phyloP scores from a whole-genome alignment of 2,888 invertebrate species.

The Laspeyria flexula region DNA sequence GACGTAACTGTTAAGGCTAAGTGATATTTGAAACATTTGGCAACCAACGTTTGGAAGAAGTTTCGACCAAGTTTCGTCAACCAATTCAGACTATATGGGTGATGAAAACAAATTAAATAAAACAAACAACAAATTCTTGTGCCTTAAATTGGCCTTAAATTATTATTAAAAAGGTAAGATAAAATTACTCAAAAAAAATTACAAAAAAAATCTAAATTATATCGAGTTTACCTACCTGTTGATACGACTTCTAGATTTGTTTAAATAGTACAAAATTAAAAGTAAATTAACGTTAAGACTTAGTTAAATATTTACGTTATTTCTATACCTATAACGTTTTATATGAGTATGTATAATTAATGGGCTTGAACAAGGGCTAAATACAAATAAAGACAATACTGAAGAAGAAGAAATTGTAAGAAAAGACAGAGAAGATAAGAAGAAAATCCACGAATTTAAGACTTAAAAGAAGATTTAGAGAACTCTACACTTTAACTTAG shows the following conservation, averaged over 20 bases:
- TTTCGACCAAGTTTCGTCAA: constrained; percentile 82
- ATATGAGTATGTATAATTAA: constrained; percentile 76
- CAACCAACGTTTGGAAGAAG: constrained; percentile 71
- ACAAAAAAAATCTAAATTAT: constrained; percentile 77
- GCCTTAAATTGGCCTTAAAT: constrained; percentile 87
- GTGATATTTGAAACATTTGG: constrained; percentile 82
- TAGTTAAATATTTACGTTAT: constrained; percentile 82
- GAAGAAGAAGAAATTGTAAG: constrained; percentile 51
- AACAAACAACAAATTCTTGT: constrained; percentile 72
- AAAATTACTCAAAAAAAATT: constrained; percentile 73
- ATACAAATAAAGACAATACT: constrained; percentile 68
- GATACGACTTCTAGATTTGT: constrained; percentile 82
- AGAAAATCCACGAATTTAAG: constrained; percentile 36
- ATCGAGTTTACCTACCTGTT: constrained; percentile 82
- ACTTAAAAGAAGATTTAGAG: constrained; percentile 37
- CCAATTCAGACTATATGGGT: constrained; percentile 74
- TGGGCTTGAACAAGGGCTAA: constrained; percentile 76
- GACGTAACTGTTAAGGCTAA: constrained; percentile 80
- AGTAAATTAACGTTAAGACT: constrained; percentile 83
- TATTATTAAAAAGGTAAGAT: constrained; percentile 83
- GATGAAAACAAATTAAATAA: constrained; percentile 72
- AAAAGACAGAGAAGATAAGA: constrained; percentile 31
- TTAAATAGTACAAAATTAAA: constrained; percentile 85
- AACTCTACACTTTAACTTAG: constrained; percentile 37
- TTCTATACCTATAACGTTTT: constrained; percentile 83